These are phyloP conservation scores for Megalurothrips usitatus DNA, from an alignment of 2,888 invertebrate species.

Conservation along the genomic window DNA sequence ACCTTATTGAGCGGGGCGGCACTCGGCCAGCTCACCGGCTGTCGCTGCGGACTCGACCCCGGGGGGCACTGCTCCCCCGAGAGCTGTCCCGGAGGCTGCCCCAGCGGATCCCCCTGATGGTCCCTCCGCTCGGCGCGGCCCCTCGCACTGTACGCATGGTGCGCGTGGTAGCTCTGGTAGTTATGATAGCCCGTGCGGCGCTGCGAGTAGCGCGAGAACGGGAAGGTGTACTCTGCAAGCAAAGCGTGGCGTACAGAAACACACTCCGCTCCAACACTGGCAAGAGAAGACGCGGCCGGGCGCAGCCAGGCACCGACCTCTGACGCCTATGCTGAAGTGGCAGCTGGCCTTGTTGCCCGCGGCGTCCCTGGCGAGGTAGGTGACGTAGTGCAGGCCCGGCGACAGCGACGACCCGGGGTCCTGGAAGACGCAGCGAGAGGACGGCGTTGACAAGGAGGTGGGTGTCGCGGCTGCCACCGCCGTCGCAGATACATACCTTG, in stretches of 20 bases:
- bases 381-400: constrained; percentile 57
- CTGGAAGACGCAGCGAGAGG: constrained; percentile 43
- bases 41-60: neutral
- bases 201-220: neutral
- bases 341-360: constrained; percentile 60
- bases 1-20: neutral
- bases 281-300: neutral
- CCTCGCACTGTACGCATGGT: neutral
- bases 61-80: neutral
- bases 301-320: constrained; percentile 47
- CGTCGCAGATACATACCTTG: constrained; percentile 46
- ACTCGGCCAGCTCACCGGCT: neutral
- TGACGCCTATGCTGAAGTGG: constrained; percentile 58
- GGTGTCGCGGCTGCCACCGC: constrained; percentile 33
- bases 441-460: neutral
- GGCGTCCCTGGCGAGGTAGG: constrained; percentile 60
- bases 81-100: too few species aligned
- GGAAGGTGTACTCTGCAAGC: neutral
- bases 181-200: neutral
- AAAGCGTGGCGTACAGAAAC: too few species aligned
- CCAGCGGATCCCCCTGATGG: too few species aligned
- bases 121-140: neutral
- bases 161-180: constrained; percentile 10
- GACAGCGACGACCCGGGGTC: constrained; percentile 58
- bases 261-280: too few species aligned